Percentiles rank a stretch among this genome's conserved stretches.
Evolutionary conservation across 2,888 invertebrate species (phyloP).

Genomic region (Parnassius glacialis): DNA sequence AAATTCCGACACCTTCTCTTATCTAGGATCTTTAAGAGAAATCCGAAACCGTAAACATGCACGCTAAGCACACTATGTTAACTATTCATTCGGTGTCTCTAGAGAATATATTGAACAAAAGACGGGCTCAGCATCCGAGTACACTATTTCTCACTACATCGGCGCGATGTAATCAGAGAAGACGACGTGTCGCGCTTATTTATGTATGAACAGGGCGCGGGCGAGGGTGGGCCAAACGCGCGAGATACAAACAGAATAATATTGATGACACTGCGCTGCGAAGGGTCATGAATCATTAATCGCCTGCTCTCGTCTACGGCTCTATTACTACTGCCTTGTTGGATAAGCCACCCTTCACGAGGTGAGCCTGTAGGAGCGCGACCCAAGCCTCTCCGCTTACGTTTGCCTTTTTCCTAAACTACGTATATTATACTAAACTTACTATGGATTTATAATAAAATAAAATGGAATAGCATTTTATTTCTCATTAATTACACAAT

Average conservation of each 20-base stretch:
- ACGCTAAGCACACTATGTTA: constrained; percentile 71
- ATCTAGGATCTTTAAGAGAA: constrained; percentile 77
- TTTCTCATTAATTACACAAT: no score
- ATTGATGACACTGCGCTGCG: constrained; percentile 80
- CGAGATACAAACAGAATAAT: constrained; percentile 81
- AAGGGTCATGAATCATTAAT: constrained; percentile 82
- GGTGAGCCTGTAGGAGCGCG: constrained; percentile 48
- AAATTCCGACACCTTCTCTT: constrained; percentile 69
- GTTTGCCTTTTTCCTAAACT: constrained; percentile 49
- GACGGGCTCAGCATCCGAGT: constrained; percentile 74
- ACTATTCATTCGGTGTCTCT: constrained; percentile 74
- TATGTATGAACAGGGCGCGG: constrained; percentile 79
- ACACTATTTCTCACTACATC: constrained; percentile 81
- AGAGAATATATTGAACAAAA: constrained; percentile 78
- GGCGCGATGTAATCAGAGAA: constrained; percentile 81
- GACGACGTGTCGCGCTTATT: constrained; percentile 81
- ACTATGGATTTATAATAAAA: no score
- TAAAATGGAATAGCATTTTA: no score
- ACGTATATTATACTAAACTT: neutral
- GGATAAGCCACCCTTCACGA: constrained; percentile 75
- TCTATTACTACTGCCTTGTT: constrained; percentile 76
- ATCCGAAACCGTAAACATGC: constrained; percentile 79
- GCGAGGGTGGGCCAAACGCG: constrained; percentile 76
- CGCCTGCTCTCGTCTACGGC: constrained; percentile 77
- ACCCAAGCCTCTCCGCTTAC: constrained; percentile 37